Percentiles rank a stretch among this genome's conserved stretches.
Evolutionary conservation across 2,113 vertebrate species (phyloP).

Genomic region (Tachuris rubrigastra): DNA sequence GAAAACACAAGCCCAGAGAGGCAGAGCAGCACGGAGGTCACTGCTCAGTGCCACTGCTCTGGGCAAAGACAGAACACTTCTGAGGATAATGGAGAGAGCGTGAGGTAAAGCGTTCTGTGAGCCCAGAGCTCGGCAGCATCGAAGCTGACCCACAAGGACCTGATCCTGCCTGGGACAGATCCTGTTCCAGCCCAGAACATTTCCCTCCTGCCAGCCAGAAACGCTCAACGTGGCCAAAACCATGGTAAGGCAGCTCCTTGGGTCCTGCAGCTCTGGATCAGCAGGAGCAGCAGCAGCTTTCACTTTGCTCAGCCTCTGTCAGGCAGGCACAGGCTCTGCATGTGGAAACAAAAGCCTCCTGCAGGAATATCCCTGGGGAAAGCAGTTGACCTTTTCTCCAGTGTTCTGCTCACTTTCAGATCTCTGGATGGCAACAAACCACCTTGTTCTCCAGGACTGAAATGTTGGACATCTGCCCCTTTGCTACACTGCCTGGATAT

Average conservation of each 20-base stretch:
- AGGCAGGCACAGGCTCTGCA: not conserved
- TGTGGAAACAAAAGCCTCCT: not conserved
- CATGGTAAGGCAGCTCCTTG: not conserved
- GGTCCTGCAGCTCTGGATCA: not conserved
- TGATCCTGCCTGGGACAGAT: not conserved
- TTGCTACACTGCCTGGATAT: not conserved
- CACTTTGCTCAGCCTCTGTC: not conserved
- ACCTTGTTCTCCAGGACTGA: not conserved
- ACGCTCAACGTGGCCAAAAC: not conserved
- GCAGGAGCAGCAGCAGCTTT: not conserved
- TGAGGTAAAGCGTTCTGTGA: not conserved
- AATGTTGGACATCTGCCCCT: not conserved
- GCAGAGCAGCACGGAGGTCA: not conserved
- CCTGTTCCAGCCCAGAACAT: not conserved
- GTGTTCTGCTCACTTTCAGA: not conserved
- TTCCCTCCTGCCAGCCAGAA: not conserved
- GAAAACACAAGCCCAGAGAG: not conserved
- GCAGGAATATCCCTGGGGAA: not conserved
- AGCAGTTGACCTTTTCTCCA: not conserved
- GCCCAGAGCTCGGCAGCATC: not conserved
- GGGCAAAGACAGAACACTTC: not conserved
- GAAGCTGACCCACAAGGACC: not conserved
- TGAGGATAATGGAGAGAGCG: not conserved
- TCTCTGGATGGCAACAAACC: not conserved
- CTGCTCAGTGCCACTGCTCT: accelerated